Conservation (phyloP, 2,797 vertebrate species). For the Discoglossus pictus region DNA sequence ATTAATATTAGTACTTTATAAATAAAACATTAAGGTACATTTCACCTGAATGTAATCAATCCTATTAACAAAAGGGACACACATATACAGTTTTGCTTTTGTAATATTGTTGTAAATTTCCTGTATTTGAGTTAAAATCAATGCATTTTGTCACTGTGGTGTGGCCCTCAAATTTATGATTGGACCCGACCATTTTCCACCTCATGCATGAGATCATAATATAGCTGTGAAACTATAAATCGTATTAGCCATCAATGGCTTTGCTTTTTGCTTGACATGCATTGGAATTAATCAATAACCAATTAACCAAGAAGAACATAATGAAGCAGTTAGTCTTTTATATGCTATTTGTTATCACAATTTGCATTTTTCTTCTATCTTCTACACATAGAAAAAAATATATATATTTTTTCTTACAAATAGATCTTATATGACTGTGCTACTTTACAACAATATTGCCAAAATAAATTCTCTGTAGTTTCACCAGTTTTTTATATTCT, state of each 20-base stretch:
- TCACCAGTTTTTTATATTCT: too few species aligned
- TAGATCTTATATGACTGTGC: too few species aligned
- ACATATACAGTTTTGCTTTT: too few species aligned
- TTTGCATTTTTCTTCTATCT: too few species aligned
- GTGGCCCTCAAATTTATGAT: slow-evolving; percentile 12
- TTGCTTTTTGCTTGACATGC: slow-evolving; percentile 34
- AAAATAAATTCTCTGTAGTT: too few species aligned
- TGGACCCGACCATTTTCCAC: slow-evolving; percentile 19
- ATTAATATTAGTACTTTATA: too few species aligned
- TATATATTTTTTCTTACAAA: too few species aligned
- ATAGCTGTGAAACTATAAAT: slow-evolving; percentile 31
- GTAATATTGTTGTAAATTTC: slow-evolving; percentile 5
- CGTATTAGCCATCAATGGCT: slow-evolving; percentile 23
- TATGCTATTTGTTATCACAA: slow-evolving; percentile 17
- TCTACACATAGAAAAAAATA: too few species aligned
- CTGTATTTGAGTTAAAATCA: slow-evolving; percentile 15
- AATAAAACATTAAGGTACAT: too few species aligned
- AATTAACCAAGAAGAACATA: slow-evolving; percentile 39
- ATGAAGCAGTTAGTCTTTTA: slow-evolving; percentile 20
- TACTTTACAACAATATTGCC: too few species aligned
- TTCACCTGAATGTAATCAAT: too few species aligned
- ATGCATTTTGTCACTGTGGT: slow-evolving; percentile 24
- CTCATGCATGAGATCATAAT: slow-evolving; percentile 23
- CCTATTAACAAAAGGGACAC: too few species aligned
- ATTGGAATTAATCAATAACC: slow-evolving; percentile 38